Evolutionary conservation across 2,888 invertebrate species (phyloP), one percentile per base, ranked within the genome.

Genomic region (Caenorhabditis japonica): DNA sequence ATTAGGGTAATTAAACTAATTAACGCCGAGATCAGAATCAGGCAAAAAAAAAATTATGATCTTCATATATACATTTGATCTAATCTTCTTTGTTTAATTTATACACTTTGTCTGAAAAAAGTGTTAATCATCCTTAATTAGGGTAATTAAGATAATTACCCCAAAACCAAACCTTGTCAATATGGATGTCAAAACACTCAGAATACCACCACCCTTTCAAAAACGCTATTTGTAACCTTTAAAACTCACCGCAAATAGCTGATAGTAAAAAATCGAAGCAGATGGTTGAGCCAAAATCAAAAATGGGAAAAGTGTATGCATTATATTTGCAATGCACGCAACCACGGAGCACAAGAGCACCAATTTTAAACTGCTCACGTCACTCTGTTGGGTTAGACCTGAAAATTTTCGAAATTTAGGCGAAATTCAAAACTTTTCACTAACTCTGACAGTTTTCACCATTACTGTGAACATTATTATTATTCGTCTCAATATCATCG

Each of bases 221-320:
- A n/a, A n/a, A n/a, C n/a, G n/a, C n/a, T n/a, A 15, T 30, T 27
- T 43, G 21, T 21, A 12, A 12, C 3, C 7, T 43, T 19, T 2
- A 21, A 23, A 23, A 10, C 39, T 55, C 25, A 74, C 72, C n/a
- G 71, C 44, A 38, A 79, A 77, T 3, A 79, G 43, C 44, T 79
- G 77, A 64, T 75, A 77, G 34, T 77, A 70, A 30, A 71, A 46
- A 10, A 77, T 73, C 3, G 73, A 71, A 12, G 77, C 62, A 8
- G 68, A 53, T 5, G 76, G 70, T 55, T 76, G 79, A 15, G 75
- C 61, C n/a, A 77, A 59, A 25, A 79, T 70, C 4, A 77, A 34
- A 51, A 79, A 79, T 5, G 79, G 79, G 51, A 79, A 79, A 17
- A 77, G 15, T 8, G 72, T 64, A 36, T 59, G 56, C 41, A 79